phyloP scores from a whole-genome alignment of 1,140 invertebrate species.

The Limonius californicus region DNA sequence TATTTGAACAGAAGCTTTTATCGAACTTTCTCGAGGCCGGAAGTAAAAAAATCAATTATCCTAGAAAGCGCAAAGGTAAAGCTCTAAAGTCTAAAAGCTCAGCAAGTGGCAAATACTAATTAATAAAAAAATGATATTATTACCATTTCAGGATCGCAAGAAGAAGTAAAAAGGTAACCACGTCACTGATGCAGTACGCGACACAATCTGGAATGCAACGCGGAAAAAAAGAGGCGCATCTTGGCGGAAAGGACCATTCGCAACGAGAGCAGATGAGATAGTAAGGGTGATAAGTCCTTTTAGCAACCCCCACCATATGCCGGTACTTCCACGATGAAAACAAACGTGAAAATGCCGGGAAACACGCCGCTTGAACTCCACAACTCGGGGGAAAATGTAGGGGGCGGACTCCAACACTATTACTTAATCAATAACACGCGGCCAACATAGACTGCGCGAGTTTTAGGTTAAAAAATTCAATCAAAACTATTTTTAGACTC shows the following conservation, averaged over 20 bases:
- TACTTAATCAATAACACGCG: background rate
- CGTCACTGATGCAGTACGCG: background rate
- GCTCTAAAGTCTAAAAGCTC: background rate
- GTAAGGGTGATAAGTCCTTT: background rate
- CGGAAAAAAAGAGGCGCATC: background rate
- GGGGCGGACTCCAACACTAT: background rate
- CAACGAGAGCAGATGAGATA: background rate
- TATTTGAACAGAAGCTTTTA: no score
- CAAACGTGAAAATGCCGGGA: constrained; percentile 14
- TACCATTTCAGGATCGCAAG: background rate
- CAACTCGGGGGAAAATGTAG: background rate
- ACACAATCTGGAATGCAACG: background rate
- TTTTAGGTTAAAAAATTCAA: background rate
- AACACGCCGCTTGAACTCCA: background rate
- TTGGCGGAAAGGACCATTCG: background rate
- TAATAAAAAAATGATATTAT: background rate
- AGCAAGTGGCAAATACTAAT: background rate
- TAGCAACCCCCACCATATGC: background rate
- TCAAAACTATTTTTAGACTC: background rate
- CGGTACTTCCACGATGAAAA: constrained; percentile 4
- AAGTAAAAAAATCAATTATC: no score
- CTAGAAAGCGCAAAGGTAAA: no score
- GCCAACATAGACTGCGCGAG: constrained; percentile 1
- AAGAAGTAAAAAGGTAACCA: background rate
- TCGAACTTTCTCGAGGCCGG: no score